A percentile compares a stretch with the other conserved stretches of the same genome.
These are phyloP conservation scores for Epinephelus coioides DNA, from an alignment of 2,797 vertebrate genomes.

Conservation along the genomic window DNA sequence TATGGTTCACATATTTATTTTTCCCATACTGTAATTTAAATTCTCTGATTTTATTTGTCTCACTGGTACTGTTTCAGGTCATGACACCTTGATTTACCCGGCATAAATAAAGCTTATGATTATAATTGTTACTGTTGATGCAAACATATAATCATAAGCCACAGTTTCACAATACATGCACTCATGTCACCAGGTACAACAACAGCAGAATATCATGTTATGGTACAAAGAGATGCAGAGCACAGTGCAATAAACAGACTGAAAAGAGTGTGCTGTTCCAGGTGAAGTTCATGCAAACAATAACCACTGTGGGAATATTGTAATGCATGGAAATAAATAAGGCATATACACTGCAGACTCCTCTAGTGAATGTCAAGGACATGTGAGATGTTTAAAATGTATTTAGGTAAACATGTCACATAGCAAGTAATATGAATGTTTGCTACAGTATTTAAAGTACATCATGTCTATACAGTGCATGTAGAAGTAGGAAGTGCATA, in stretches of 20 bases:
- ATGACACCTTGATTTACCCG: background rate
- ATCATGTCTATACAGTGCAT: background rate
- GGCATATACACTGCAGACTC: conserved; percentile 28
- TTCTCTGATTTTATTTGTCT: background rate
- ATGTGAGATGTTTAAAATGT: conserved; percentile 3
- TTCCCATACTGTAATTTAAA: background rate
- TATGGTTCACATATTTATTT: background rate
- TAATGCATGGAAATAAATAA: conserved; percentile 32
- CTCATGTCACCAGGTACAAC: background rate
- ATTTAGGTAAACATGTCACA: background rate
- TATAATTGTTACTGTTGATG: background rate
- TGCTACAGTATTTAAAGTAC: background rate
- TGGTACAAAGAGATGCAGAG: conserved; percentile 7
- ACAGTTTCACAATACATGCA: background rate
- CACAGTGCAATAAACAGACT: conserved; percentile 11
- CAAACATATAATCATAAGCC: background rate
- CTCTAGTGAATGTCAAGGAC: conserved; percentile 39
- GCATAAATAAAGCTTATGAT: background rate
- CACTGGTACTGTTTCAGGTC: background rate
- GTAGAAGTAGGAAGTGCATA: background rate
- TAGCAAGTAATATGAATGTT: too few relatives aligned
- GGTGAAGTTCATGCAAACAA: conserved; percentile 34
- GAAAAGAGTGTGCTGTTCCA: conserved; percentile 11
- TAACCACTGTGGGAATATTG: conserved; percentile 34
- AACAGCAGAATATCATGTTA: background rate